Conservation (phyloP, 2,888 invertebrate genomes). For the Invenusta paracnida region DNA sequence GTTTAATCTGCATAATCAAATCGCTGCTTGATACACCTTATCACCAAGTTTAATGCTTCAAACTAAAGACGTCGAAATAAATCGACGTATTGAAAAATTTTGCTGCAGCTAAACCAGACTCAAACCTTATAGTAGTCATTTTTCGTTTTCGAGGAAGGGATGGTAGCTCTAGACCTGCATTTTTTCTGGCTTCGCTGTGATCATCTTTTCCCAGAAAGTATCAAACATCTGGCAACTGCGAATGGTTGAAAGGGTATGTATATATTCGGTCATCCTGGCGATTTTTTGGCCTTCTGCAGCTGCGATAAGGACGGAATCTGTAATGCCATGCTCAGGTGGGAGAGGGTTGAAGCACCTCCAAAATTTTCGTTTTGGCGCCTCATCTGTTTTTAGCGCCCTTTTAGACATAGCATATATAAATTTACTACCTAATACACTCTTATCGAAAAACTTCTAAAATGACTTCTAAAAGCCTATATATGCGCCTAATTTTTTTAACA, state of each 20-base stretch:
- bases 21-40: slow-evolving; percentile 23
- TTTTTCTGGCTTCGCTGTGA: neutral
- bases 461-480: too few relatives aligned
- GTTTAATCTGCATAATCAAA: slow-evolving; percentile 13
- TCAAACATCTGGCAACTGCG: slow-evolving; percentile 18
- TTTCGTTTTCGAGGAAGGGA: neutral
- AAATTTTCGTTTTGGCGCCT: neutral
- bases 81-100: neutral
- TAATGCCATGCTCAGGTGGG: slow-evolving; percentile 25
- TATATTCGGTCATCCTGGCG: slow-evolving; percentile 29
- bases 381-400: neutral
- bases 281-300: slow-evolving; percentile 26
- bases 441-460: too few relatives aligned
- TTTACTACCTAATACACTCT: neutral
- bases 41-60: slow-evolving; percentile 18
- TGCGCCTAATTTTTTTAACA: too few relatives aligned
- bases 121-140: neutral
- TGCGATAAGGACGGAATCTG: slow-evolving; percentile 17
- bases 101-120: slow-evolving; percentile 16
- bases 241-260: slow-evolving; percentile 29
- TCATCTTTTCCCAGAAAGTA: slow-evolving; percentile 11
- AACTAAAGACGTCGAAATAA: slow-evolving; percentile 4
- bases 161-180: neutral
- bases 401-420: neutral
- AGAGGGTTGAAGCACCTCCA: too few relatives aligned